Base-by-base conservation (phyloP, 2,797 vertebrate genomes). In the Catharus ustulatus region DNA sequence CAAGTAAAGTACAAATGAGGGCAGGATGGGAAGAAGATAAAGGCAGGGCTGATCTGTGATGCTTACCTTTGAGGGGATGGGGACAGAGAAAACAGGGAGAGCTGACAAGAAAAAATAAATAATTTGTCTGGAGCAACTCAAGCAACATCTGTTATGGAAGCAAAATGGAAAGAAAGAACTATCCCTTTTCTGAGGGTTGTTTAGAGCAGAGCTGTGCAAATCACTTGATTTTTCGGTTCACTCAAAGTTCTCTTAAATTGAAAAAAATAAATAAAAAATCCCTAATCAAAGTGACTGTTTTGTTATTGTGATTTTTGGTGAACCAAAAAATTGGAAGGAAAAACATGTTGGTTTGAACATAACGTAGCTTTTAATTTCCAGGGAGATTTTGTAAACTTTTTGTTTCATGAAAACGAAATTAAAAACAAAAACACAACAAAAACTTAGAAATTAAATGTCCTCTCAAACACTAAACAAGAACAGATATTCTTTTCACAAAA, bases 201-300 rank as follows among this genome's bases (percentile, higher is more conserved):
- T 96, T 85, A 87, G 92, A 93, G 63, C 54, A 89, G 73, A 74
- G 72, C 72, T 87, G 63, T 90, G 74, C 86, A 89, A 94, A 95
- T 90, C 90, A 87, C n/a, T 96, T 87, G 84, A 84, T 89, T 96
- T 95, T 95, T 95, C 2, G 5, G 93, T 95, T 95, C 73, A 34
- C 75, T 94, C 73, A 21, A 90, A 95, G 84, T 97, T 95, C 81
- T 89, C 52, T 77, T 75, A 73, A 78, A 84, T 87, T 87, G 4
- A 13, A 62, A 79, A 71, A 71, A 75, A 78, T 40, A 40, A 27
- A 63, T 29, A 57, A 27, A 27, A 40, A 23, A 34, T 34, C n/a
- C 17, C 32, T 68, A 95, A 93, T 91, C 88, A 58, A 89, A 89
- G 38, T 58, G 55, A 66, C n/a, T 54, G 61, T 69, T 43, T 72